These are phyloP conservation scores for Monochamus alternatus DNA, from an alignment of 2,888 invertebrate species.

Conservation along the genomic window DNA sequence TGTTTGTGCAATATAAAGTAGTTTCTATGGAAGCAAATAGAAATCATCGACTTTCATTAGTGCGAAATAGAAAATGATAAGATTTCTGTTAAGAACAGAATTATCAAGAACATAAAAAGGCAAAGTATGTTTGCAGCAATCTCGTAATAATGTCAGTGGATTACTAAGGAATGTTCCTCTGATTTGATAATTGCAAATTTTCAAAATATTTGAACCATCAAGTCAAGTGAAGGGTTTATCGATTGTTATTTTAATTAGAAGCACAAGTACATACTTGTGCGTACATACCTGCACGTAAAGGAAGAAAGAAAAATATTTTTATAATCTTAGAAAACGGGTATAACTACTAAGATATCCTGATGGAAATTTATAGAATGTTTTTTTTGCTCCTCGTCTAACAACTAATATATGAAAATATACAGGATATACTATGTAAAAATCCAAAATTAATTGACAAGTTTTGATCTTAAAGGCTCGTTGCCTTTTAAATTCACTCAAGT, in stretches of 20 bases:
- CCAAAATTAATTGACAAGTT: no score
- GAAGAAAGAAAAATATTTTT: no score
- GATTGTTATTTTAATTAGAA: not conserved
- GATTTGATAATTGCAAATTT: constrained; percentile 22
- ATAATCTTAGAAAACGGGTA: no score
- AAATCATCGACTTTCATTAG: constrained; percentile 11
- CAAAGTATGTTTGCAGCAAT: constrained; percentile 44
- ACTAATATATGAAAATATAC: no score
- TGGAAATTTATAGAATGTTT: no score
- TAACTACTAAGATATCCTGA: no score
- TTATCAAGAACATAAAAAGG: constrained; percentile 44
- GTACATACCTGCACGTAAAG: no score
- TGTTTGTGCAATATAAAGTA: not conserved
- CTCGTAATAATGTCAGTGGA: constrained; percentile 46
- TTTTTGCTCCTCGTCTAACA: no score
- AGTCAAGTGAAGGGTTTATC: constrained; percentile 11
- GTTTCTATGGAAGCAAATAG: constrained; percentile 7
- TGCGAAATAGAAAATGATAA: constrained; percentile 19
- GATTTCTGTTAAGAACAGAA: constrained; percentile 35
- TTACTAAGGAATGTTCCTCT: constrained; percentile 47
- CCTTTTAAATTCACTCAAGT: no score
- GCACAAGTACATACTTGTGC: no score
- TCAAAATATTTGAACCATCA: not conserved
- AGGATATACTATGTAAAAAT: no score
- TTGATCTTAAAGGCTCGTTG: no score